These are phyloP conservation scores for Hiodon tergisus DNA, from an alignment of 2,113 vertebrate species.

Conservation along the genomic window DNA sequence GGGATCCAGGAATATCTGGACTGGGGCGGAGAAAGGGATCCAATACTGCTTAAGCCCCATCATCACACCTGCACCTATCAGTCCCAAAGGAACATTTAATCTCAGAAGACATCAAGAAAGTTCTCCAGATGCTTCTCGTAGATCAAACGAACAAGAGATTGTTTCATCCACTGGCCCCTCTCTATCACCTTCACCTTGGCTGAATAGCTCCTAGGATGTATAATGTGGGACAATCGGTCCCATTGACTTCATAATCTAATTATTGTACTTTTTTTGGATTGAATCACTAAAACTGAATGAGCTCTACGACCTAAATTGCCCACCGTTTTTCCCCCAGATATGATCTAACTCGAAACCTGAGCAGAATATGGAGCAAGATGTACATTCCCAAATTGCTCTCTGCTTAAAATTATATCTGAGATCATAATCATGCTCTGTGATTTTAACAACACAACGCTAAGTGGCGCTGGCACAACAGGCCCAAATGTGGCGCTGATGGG, in stretches of 20 bases:
- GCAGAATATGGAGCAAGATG: not conserved
- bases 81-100: no score
- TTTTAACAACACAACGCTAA: constrained; percentile 12
- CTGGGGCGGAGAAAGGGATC: no score
- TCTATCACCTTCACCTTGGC: no score
- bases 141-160: no score
- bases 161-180: no score
- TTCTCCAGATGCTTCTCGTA: no score
- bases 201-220: not conserved
- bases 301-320: constrained; percentile 2
- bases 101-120: no score
- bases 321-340: not conserved
- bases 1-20: no score
- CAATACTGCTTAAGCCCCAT: no score
- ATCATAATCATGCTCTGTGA: constrained; percentile 7
- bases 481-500: constrained; percentile 18
- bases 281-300: constrained; percentile 6
- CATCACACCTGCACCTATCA: no score
- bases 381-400: not conserved
- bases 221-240: not conserved
- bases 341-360: constrained; percentile 9
- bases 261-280: constrained; percentile 19
- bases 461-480: not conserved
- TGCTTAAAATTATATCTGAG: not conserved
- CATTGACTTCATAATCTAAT: constrained; percentile 14